Evolutionary conservation across 2,797 vertebrate genomes (phyloP).

Genomic region (Spea hammondii): DNA sequence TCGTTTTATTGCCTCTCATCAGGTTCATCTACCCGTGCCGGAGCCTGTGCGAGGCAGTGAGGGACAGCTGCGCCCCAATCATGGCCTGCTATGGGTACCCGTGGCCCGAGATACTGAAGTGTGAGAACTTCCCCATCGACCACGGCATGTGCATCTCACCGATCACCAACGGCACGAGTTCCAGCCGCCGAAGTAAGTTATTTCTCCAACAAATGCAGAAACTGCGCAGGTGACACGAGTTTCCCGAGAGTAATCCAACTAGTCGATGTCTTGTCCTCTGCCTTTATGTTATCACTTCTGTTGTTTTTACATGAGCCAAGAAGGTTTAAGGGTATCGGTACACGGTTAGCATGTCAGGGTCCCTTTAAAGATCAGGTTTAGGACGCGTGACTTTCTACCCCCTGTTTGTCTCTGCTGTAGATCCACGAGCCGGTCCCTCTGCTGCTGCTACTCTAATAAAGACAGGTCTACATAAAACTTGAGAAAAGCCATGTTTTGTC

Average conservation of each 20-base stretch:
- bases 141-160: conserved; percentile 80
- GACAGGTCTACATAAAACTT: not conserved
- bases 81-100: conserved; percentile 82
- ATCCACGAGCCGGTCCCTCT: too few relatives aligned
- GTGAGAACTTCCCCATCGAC: conserved; percentile 76
- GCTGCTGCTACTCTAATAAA: not conserved
- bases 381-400: too few relatives aligned
- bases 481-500: conserved; percentile 4
- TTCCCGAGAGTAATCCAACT: too few relatives aligned
- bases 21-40: conserved; percentile 80
- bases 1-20: conserved; percentile 2
- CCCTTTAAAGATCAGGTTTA: too few relatives aligned
- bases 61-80: conserved; percentile 80
- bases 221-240: too few relatives aligned
- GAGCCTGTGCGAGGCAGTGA: conserved; percentile 78
- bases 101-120: conserved; percentile 80
- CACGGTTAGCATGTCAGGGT: too few relatives aligned
- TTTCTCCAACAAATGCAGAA: not conserved
- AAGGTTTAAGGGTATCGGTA: too few relatives aligned
- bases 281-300: too few relatives aligned
- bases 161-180: conserved; percentile 67
- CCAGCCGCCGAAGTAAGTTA: conserved; percentile 65
- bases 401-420: too few relatives aligned
- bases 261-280: too few relatives aligned
- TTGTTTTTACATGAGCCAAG: too few relatives aligned